phyloP scores from a whole-genome alignment of 2,888 invertebrate species.

The Hyposoter dolosus region DNA sequence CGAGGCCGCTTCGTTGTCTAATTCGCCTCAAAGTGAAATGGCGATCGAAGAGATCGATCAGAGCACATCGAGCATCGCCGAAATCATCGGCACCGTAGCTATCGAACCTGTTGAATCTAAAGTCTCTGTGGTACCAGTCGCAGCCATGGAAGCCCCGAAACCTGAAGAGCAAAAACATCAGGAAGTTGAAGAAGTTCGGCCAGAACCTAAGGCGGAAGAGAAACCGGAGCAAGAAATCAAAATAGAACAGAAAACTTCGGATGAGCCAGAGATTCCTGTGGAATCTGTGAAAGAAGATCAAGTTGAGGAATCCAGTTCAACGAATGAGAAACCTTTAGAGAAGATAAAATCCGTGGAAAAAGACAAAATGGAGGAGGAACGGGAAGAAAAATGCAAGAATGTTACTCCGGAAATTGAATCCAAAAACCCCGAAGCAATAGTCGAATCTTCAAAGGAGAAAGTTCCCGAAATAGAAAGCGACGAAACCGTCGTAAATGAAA shows the following conservation, averaged over 20 bases:
- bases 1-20: conserved; percentile 84
- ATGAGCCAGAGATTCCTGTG: neutral
- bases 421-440: conserved; percentile 41
- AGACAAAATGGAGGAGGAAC: conserved; percentile 64
- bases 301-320: conserved; percentile 49
- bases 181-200: neutral
- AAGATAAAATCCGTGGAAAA: conserved; percentile 40
- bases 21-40: conserved; percentile 86
- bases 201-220: conserved; percentile 28
- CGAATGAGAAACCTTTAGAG: conserved; percentile 38
- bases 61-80: conserved; percentile 86
- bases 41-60: conserved; percentile 86
- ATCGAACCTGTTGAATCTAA: conserved; percentile 77
- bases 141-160: conserved; percentile 51
- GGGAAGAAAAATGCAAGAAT: conserved; percentile 42
- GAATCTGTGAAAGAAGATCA: conserved; percentile 35
- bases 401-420: conserved; percentile 26
- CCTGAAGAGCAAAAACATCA: conserved; percentile 17
- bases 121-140: conserved; percentile 63
- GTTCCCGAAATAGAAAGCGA: conserved; percentile 49
- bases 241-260: conserved; percentile 58
- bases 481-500: conserved; percentile 30
- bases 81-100: conserved; percentile 84
- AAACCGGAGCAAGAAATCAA: conserved; percentile 59
- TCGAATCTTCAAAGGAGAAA: conserved; percentile 32